These are phyloP conservation scores for Setipinna tenuifilis DNA, from an alignment of 2,797 vertebrate genomes.

Conservation along the genomic window DNA sequence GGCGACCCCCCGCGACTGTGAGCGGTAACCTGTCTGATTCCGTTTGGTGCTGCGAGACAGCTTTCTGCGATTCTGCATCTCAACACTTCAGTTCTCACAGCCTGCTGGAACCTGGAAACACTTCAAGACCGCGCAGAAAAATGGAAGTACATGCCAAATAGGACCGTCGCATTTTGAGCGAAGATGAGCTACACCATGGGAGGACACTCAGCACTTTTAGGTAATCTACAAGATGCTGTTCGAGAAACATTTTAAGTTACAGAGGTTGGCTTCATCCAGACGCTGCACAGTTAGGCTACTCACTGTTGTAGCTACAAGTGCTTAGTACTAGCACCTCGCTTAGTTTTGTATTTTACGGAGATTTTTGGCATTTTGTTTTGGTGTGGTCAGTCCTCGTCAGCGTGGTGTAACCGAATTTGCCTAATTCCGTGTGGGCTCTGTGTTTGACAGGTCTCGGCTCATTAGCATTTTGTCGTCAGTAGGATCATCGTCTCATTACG, in stretches of 20 bases:
- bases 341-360: neutral
- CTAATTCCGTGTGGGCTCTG: neutral
- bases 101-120: neutral
- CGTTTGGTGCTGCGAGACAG: slow-evolving; percentile 41
- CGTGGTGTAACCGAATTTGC: neutral
- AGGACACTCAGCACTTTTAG: slow-evolving; percentile 31
- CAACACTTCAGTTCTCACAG: neutral
- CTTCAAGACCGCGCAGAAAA: neutral
- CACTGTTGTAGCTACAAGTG: neutral
- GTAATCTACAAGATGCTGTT: slow-evolving; percentile 27
- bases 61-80: neutral
- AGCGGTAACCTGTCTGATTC: slow-evolving; percentile 48
- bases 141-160: slow-evolving; percentile 2
- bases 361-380: neutral
- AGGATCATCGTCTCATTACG: neutral
- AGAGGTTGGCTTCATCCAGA: neutral
- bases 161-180: slow-evolving; percentile 1
- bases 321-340: neutral
- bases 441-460: neutral
- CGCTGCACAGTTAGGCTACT: neutral
- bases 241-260: neutral
- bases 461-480: neutral
- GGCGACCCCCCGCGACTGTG: slow-evolving; percentile 41
- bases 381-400: neutral
- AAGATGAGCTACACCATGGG: slow-evolving; percentile 35